Percentiles rank a stretch among this genome's conserved stretches.
These are phyloP conservation scores for Anoura caudifer DNA, from an alignment of 2,113 vertebrate species.

Conservation along the genomic window DNA sequence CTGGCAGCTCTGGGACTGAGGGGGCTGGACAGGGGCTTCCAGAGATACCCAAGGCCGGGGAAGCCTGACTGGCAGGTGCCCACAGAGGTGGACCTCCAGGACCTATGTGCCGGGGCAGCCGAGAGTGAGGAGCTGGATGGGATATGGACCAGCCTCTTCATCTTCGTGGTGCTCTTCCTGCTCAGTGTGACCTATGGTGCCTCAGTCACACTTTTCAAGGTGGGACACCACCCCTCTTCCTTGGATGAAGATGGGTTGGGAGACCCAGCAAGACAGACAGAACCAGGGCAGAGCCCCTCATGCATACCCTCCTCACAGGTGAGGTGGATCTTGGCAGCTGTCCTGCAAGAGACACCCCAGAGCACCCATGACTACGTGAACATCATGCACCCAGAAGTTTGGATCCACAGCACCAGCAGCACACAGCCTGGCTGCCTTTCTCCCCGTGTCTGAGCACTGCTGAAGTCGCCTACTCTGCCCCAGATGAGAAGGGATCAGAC, in stretches of 20 bases:
- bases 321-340: background rate
- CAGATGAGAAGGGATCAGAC: background rate
- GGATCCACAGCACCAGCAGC: rapidly evolving
- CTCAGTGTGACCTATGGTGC: constrained; percentile 67
- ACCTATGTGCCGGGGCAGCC: background rate
- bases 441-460: rapidly evolving
- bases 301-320: background rate
- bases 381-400: background rate
- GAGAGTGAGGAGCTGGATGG: constrained; percentile 31
- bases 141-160: constrained; percentile 50
- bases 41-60: background rate
- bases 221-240: background rate
- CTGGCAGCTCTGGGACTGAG: background rate
- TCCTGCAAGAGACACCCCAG: background rate
- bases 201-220: constrained; percentile 60
- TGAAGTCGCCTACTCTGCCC: background rate
- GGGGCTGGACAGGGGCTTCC: rapidly evolving
- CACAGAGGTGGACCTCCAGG: constrained; percentile 36
- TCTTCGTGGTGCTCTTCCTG: constrained; percentile 73
- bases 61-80: background rate
- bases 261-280: rapidly evolving
- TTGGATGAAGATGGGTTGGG: rapidly evolving
- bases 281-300: background rate
- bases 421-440: rapidly evolving
- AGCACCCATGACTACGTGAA: constrained; percentile 9